Evolutionary conservation across 1,140 invertebrate genomes (phyloP).

Genomic region (Drosophila willistoni): DNA sequence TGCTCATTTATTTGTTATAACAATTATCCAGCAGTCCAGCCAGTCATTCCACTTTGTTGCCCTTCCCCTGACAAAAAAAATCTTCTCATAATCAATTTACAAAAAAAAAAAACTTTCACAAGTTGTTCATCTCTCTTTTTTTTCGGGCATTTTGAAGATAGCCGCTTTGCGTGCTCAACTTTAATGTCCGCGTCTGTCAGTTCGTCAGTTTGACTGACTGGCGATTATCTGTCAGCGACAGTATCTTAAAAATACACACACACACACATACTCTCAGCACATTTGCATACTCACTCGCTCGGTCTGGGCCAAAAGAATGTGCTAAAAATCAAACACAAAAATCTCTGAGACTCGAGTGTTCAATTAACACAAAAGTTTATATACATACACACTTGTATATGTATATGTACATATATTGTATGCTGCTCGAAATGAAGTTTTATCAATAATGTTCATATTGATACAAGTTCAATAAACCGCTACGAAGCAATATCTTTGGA

Average conservation of each 20-base stretch:
- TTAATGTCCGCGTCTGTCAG: constrained; percentile 17
- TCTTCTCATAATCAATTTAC: constrained; percentile 61
- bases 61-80: constrained; percentile 17
- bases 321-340: constrained; percentile 63
- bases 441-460: constrained; percentile 56
- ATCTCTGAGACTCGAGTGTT: constrained; percentile 45
- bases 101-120: constrained; percentile 46
- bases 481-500: constrained; percentile 33
- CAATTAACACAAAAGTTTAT: constrained; percentile 59
- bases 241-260: constrained; percentile 4
- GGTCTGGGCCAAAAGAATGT: constrained; percentile 52
- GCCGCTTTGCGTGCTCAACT: constrained; percentile 40
- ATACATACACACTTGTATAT: background rate
- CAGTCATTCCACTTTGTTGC: constrained; percentile 36
- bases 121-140: constrained; percentile 30
- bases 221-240: constrained; percentile 42
- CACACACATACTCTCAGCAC: constrained; percentile 3
- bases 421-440: constrained; percentile 34
- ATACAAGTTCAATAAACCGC: constrained; percentile 69
- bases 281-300: constrained; percentile 57
- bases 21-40: constrained; percentile 12
- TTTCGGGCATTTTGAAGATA: constrained; percentile 33
- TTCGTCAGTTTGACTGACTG: constrained; percentile 44
- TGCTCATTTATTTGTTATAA: constrained; percentile 13
- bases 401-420: background rate